These are phyloP conservation scores for Aphodius granarius DNA, from an alignment of 2,888 invertebrate genomes.

Conservation along the genomic window DNA sequence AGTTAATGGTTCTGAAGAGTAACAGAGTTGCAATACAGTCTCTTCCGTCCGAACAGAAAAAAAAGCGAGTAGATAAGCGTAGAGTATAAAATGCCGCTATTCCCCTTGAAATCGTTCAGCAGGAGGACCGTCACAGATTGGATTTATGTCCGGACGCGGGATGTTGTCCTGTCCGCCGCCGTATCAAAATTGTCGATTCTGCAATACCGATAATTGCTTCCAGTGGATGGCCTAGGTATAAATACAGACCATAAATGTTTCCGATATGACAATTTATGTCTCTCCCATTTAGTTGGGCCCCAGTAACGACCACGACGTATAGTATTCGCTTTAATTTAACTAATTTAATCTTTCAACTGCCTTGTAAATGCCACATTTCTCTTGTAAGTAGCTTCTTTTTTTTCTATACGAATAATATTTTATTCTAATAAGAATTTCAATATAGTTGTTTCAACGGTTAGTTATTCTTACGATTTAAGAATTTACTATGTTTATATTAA, in stretches of 20 bases:
- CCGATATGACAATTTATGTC: background rate
- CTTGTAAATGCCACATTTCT: too few species aligned
- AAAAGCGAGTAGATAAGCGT: background rate
- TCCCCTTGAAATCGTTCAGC: background rate
- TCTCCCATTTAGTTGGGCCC: background rate
- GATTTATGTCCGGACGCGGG: background rate
- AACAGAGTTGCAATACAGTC: background rate
- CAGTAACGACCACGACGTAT: background rate
- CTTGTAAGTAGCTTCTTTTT: too few species aligned
- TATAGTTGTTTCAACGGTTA: too few species aligned
- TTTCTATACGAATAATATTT: too few species aligned
- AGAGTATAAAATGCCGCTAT: background rate
- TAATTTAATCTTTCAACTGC: too few species aligned
- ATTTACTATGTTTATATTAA: too few species aligned
- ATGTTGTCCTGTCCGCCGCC: background rate
- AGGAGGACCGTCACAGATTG: background rate
- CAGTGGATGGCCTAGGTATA: background rate
- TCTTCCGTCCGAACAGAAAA: background rate
- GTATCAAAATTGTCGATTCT: background rate
- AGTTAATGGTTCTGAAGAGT: background rate
- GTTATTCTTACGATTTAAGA: too few species aligned
- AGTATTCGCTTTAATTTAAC: background rate
- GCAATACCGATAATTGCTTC: background rate
- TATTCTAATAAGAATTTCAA: too few species aligned
- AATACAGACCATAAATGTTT: background rate